A percentile compares a stretch with the other conserved stretches of the same genome.
phyloP scores from a whole-genome alignment of 2,888 invertebrate species.

The Drosophila koepferae region DNA sequence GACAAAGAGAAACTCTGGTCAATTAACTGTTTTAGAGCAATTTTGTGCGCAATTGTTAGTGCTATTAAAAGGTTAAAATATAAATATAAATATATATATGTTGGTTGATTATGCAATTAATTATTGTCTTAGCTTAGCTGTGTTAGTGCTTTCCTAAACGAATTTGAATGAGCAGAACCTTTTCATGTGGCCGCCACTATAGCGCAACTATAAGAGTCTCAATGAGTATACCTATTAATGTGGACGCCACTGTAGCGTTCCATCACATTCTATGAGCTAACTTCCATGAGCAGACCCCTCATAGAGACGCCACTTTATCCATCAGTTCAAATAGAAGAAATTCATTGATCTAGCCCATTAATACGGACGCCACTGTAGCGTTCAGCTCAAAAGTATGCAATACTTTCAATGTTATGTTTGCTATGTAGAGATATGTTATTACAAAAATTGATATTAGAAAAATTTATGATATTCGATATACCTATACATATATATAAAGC shows the following conservation, averaged over 20 bases:
- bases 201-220: background rate
- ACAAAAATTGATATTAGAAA: conserved; percentile 9
- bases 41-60: conserved; percentile 76
- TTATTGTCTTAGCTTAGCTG: conserved; percentile 45
- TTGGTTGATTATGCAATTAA: conserved; percentile 26
- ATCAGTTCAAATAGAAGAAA: background rate
- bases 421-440: conserved; percentile 41
- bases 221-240: background rate
- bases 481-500: conserved; percentile 24
- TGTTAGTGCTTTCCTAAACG: conserved; percentile 41
- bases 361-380: conserved; percentile 21
- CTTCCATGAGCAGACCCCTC: background rate
- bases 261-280: background rate
- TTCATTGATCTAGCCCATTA: background rate
- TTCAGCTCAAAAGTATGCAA: conserved; percentile 68
- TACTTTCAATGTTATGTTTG: conserved; percentile 59
- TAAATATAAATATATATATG: conserved; percentile 14
- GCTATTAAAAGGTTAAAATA: conserved; percentile 62
- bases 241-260: conserved; percentile 24
- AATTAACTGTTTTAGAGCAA: conserved; percentile 80
- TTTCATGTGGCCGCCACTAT: conserved; percentile 19
- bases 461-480: conserved; percentile 5
- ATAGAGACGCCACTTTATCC: conserved; percentile 1
- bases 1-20: conserved; percentile 65
- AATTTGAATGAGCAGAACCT: conserved; percentile 11